A percentile compares a stretch with the other conserved stretches of the same genome.
phyloP scores from a whole-genome alignment of 1,140 invertebrate genomes.

The Penaeus chinensis region DNA sequence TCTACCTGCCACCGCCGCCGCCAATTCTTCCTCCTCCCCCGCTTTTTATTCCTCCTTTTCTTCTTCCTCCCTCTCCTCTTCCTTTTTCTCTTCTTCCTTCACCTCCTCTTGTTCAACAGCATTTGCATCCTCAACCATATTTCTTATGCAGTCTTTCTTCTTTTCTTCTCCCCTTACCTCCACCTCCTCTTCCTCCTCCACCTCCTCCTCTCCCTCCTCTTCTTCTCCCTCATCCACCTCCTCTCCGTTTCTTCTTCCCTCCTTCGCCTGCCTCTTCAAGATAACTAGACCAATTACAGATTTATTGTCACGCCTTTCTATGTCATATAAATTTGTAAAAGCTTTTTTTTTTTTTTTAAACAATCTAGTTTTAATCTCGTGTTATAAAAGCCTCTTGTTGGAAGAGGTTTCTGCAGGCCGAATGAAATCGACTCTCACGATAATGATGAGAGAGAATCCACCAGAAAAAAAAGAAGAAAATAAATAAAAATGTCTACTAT shows the following conservation, averaged over 20 bases:
- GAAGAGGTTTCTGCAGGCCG: too few relatives aligned
- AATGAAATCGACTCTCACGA: too few relatives aligned
- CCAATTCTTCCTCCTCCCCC: constrained; percentile 16
- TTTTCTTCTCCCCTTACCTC: neutral
- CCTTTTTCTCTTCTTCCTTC: neutral
- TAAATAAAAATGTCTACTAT: too few relatives aligned
- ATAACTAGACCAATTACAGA: too few relatives aligned
- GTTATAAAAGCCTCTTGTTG: too few relatives aligned
- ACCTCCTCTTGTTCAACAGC: neutral
- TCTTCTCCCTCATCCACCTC: neutral
- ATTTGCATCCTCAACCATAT: neutral
- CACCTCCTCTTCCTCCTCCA: neutral
- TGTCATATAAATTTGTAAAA: too few relatives aligned
- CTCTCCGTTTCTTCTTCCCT: neutral
- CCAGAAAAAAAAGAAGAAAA: too few relatives aligned
- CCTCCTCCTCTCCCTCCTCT: neutral
- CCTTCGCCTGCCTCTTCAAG: too few relatives aligned
- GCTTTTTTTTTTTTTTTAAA: too few relatives aligned
- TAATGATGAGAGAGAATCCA: too few relatives aligned
- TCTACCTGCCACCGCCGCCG: neutral
- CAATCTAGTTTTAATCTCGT: too few relatives aligned
- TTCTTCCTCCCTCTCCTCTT: neutral
- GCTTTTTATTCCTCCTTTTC: neutral
- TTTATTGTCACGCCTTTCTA: too few relatives aligned
- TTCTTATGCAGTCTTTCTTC: neutral